Evolutionary conservation across 1,140 invertebrate species (phyloP).

Genomic region (Nephila pilipes): DNA sequence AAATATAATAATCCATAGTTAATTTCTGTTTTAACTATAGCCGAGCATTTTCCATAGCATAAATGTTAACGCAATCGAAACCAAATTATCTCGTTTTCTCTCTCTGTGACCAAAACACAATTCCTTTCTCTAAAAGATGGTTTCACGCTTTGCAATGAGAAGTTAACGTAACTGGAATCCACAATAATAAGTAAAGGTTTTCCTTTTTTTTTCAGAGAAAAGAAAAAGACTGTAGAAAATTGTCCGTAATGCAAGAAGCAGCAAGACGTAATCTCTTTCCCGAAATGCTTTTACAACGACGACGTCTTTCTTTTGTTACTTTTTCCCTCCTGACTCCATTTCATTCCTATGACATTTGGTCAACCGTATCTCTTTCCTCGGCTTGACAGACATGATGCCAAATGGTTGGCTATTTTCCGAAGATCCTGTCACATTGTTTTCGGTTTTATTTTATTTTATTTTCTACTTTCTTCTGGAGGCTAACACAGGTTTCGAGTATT

Average conservation of each 20-base stretch:
- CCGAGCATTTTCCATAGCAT: too few species aligned
- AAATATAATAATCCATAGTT: too few species aligned
- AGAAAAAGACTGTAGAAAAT: neutral
- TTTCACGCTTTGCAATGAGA: neutral
- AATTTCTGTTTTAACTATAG: too few species aligned
- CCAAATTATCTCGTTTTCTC: too few species aligned
- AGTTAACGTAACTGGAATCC: neutral
- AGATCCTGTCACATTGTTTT: slow-evolving; percentile 39
- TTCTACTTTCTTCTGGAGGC: too few species aligned
- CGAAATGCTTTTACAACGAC: slow-evolving; percentile 55
- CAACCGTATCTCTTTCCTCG: slow-evolving; percentile 40
- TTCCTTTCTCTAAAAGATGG: neutral
- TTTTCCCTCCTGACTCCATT: neutral
- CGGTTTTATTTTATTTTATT: neutral
- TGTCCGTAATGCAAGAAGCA: neutral
- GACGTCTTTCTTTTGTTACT: neutral
- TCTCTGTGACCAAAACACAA: too few species aligned
- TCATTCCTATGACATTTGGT: slow-evolving; percentile 27
- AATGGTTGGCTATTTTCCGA: slow-evolving; percentile 6
- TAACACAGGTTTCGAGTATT: neutral
- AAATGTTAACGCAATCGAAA: too few species aligned
- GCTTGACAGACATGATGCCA: slow-evolving; percentile 5
- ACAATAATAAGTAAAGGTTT: neutral
- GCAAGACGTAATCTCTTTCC: slow-evolving; percentile 37
- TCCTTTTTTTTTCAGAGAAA: neutral